Conservation (phyloP, 1,140 invertebrate species). For the Steinernema feltiae region DNA sequence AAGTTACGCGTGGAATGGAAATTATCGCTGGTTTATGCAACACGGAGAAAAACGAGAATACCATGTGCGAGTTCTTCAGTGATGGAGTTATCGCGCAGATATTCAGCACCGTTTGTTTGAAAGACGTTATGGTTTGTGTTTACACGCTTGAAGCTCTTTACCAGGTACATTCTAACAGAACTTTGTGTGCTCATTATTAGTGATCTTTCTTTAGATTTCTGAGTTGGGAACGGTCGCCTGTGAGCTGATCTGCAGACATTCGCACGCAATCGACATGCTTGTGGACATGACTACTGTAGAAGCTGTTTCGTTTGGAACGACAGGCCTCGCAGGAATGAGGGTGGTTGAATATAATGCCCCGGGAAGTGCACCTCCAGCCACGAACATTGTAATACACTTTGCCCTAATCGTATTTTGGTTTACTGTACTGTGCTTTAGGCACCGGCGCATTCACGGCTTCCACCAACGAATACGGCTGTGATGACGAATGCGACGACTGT, state of each 20-base stretch:
- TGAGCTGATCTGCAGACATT: constrained; percentile 75
- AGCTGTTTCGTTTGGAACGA: constrained; percentile 87
- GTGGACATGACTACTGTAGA: constrained; percentile 63
- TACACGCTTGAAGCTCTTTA: constrained; percentile 88
- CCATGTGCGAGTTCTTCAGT: constrained; percentile 67
- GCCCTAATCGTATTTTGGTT: too few species aligned
- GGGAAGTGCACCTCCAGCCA: constrained; percentile 36
- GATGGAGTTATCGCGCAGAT: constrained; percentile 69
- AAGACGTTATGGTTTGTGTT: constrained; percentile 89
- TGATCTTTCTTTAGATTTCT: constrained; percentile 68
- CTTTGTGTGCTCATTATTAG: neutral
- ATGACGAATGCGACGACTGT: too few species aligned
- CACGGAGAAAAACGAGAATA: constrained; percentile 76
- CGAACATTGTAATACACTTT: too few species aligned
- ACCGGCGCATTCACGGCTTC: too few species aligned
- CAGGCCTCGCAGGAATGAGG: constrained; percentile 87
- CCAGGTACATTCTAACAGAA: constrained; percentile 60
- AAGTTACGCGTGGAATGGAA: constrained; percentile 74
- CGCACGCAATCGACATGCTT: constrained; percentile 68
- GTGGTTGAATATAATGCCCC: constrained; percentile 78
- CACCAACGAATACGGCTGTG: too few species aligned
- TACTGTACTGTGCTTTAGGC: too few species aligned
- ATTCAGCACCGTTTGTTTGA: constrained; percentile 75
- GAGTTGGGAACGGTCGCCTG: constrained; percentile 80
- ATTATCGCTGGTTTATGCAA: constrained; percentile 78